A percentile compares a stretch with the other conserved stretches of the same genome.
Evolutionary conservation across 2,113 vertebrate species (phyloP).

Genomic region (Aegithalos caudatus): DNA sequence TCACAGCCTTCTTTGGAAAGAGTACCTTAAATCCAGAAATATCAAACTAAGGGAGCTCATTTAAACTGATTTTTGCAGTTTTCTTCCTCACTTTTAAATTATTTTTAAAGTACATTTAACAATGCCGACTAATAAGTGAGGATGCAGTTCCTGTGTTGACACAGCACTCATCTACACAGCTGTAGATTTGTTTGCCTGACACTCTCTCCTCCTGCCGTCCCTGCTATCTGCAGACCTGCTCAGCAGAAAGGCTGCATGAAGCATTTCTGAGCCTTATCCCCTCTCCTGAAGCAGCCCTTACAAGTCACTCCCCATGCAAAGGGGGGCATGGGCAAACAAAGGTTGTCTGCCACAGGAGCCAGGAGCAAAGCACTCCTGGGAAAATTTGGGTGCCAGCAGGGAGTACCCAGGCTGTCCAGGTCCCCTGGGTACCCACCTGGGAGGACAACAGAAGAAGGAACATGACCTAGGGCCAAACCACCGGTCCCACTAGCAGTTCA

Average conservation of each 20-base stretch:
- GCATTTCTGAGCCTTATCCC: accelerated
- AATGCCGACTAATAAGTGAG: not conserved
- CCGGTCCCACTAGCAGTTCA: not conserved
- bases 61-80: not conserved
- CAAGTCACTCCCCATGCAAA: not conserved
- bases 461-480: not conserved
- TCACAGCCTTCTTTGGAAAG: not conserved
- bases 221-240: not conserved
- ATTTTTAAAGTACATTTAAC: not conserved
- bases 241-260: not conserved
- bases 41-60: not conserved
- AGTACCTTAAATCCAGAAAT: not conserved
- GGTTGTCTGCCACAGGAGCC: not conserved
- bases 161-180: not conserved
- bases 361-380: not conserved
- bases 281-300: not conserved
- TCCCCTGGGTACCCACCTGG: too few relatives aligned
- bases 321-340: accelerated
- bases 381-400: not conserved
- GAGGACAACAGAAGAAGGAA: not conserved
- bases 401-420: not conserved
- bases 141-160: not conserved
- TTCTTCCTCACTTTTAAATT: not conserved
- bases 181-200: not conserved
- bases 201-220: not conserved